phyloP scores from a whole-genome alignment of 2,888 invertebrate species.

The Minunthozetes semirufus region DNA sequence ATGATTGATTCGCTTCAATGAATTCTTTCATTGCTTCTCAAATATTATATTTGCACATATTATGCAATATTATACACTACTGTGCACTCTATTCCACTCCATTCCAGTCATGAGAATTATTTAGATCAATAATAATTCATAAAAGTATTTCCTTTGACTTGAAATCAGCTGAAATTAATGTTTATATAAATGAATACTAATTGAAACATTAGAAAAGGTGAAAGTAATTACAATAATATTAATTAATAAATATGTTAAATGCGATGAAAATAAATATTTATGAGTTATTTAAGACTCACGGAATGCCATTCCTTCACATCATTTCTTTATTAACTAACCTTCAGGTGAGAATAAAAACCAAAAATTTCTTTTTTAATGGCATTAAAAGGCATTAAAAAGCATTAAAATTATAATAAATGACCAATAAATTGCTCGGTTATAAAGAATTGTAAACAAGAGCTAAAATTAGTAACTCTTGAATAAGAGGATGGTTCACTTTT shows the following conservation, averaged over 20 bases:
- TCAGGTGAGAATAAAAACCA: neutral
- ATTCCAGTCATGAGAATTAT: no score
- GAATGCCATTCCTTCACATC: neutral
- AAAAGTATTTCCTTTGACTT: no score
- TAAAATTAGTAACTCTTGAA: neutral
- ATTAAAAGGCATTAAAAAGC: neutral
- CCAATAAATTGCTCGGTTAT: neutral
- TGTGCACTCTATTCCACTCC: neutral
- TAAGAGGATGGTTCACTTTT: neutral
- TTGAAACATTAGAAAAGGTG: no score
- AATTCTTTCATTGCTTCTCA: conserved; percentile 1
- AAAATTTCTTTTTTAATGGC: neutral
- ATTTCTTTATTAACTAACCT: neutral
- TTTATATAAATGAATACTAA: no score
- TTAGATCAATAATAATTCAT: no score
- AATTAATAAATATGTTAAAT: neutral
- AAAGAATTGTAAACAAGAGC: neutral
- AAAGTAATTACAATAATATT: neutral
- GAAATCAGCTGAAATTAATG: no score
- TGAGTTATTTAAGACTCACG: conserved; percentile 5
- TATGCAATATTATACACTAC: neutral
- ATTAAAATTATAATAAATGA: neutral
- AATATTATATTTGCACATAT: conserved; percentile 4
- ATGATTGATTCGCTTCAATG: conserved; percentile 17
- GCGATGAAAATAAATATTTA: neutral